A percentile compares a stretch with the other conserved stretches of the same genome.
Evolutionary conservation across 2,888 invertebrate species (phyloP).

Genomic region (Epinotia bilunana): DNA sequence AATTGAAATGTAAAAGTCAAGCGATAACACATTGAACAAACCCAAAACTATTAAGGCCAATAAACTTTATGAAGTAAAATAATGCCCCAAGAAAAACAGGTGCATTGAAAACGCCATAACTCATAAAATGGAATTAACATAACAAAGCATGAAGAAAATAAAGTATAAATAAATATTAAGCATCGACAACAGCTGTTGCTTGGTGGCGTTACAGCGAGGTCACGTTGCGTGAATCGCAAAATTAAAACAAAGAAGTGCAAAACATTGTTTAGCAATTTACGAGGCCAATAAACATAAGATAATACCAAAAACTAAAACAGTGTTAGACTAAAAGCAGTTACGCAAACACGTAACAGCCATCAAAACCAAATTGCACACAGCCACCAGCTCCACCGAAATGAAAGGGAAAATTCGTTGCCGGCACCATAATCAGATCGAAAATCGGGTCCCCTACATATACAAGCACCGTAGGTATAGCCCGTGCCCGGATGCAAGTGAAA

Average conservation of each 20-base stretch:
- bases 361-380: constrained; percentile 42
- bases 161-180: constrained; percentile 32
- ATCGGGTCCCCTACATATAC: constrained; percentile 55
- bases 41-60: constrained; percentile 25
- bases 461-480: constrained; percentile 31
- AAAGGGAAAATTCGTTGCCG: constrained; percentile 59
- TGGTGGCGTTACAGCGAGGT: constrained; percentile 21
- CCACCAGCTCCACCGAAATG: constrained; percentile 39
- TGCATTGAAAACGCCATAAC: constrained; percentile 39
- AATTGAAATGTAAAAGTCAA: not conserved
- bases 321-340: constrained; percentile 24
- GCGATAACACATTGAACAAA: not conserved
- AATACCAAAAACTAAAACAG: constrained; percentile 29
- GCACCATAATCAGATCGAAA: constrained; percentile 74
- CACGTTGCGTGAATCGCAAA: constrained; percentile 17
- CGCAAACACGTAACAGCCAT: constrained; percentile 30
- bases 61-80: constrained; percentile 15
- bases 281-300: not conserved
- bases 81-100: constrained; percentile 24
- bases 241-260: constrained; percentile 29
- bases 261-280: constrained; percentile 22
- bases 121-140: constrained; percentile 32
- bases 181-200: constrained; percentile 34
- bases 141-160: constrained; percentile 32
- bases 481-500: constrained; percentile 81